Conservation (phyloP, 2,797 vertebrate genomes). For the Rhinoraja longicauda region DNA sequence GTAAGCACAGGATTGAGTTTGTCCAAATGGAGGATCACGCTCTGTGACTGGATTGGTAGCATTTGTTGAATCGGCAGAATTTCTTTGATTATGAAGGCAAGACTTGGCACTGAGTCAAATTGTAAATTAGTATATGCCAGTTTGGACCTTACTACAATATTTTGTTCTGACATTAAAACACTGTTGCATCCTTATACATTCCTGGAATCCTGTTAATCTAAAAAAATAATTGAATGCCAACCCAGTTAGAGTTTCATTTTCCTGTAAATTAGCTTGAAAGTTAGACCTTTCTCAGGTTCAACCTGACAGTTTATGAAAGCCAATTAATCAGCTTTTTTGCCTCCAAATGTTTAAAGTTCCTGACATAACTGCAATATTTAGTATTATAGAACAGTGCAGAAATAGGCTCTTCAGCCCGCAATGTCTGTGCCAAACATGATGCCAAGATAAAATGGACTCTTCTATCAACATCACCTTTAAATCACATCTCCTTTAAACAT, state of each 20-base stretch:
- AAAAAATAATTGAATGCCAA: background rate
- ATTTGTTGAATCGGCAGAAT: background rate
- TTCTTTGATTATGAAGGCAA: background rate
- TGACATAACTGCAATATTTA: background rate
- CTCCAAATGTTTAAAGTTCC: background rate
- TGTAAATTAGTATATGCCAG: background rate
- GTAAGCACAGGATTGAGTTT: background rate
- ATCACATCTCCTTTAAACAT: too few species aligned
- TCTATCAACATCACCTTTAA: too few species aligned
- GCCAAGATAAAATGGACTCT: too few species aligned
- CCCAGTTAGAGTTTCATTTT: background rate
- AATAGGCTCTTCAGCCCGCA: too few species aligned
- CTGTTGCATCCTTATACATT: too few species aligned
- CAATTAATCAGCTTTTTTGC: background rate
- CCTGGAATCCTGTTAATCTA: background rate
- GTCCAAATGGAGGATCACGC: too few species aligned
- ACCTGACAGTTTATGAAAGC: background rate
- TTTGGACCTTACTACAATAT: background rate
- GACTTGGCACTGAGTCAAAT: background rate
- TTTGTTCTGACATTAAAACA: background rate
- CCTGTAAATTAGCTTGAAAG: background rate
- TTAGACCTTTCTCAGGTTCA: too few species aligned
- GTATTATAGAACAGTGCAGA: too few species aligned
- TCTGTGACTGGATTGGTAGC: background rate
- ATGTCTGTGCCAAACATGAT: too few species aligned